A percentile compares a stretch with the other conserved stretches of the same genome.
These are phyloP conservation scores for Vimba vimba DNA, from an alignment of 2,113 vertebrate genomes.

Conservation along the genomic window DNA sequence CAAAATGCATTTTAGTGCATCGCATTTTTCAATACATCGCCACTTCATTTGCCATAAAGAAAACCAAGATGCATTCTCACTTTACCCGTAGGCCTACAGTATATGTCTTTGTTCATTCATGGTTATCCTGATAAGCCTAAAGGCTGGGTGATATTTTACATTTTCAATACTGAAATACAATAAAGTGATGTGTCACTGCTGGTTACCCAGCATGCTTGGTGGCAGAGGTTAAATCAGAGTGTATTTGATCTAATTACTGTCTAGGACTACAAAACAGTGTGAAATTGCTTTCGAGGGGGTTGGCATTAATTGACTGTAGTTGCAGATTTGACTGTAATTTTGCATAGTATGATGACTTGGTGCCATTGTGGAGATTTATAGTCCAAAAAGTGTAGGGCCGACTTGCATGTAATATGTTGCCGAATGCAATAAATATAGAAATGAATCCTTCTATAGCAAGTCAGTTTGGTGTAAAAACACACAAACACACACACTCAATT, in stretches of 20 bases:
- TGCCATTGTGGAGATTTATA: neutral
- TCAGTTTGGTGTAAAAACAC: neutral
- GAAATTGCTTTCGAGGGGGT: neutral
- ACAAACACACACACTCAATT: too few relatives aligned
- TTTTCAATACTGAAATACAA: neutral
- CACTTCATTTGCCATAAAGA: too few relatives aligned
- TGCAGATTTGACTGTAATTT: neutral
- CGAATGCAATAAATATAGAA: neutral
- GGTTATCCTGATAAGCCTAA: neutral
- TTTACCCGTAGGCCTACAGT: too few relatives aligned
- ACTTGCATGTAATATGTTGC: neutral
- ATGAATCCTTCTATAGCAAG: neutral
- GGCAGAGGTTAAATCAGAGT: neutral
- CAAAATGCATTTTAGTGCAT: too few relatives aligned
- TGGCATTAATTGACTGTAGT: neutral
- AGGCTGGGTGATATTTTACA: neutral
- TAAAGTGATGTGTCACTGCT: neutral
- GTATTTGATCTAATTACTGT: neutral
- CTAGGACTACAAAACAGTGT: neutral
- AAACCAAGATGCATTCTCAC: too few relatives aligned
- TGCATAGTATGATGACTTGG: neutral
- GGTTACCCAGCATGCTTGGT: neutral
- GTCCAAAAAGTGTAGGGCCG: neutral
- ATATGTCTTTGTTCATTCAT: neutral
- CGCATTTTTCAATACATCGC: too few relatives aligned